These are phyloP conservation scores for Megalurothrips usitatus DNA, from an alignment of 2,888 invertebrate species.

Conservation along the genomic window DNA sequence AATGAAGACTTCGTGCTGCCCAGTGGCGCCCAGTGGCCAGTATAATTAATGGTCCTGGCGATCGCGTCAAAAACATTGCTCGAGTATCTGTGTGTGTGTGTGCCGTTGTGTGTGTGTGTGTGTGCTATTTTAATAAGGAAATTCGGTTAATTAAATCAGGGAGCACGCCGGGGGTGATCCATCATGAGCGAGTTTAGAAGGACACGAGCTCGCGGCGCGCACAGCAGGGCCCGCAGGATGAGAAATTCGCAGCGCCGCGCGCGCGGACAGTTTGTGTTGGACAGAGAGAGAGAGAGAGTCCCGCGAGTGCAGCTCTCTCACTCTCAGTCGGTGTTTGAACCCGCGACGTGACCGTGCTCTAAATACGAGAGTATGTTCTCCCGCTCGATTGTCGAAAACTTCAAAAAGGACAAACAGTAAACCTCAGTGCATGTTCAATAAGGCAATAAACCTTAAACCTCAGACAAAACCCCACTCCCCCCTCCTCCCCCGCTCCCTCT, in stretches of 20 bases:
- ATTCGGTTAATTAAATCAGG: slow-evolving; percentile 25
- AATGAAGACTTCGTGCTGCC: slow-evolving; percentile 6
- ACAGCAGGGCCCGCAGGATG: background rate
- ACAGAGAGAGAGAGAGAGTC: too few species aligned
- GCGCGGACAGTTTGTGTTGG: too few species aligned
- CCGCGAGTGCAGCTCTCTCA: too few species aligned
- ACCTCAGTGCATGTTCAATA: too few species aligned
- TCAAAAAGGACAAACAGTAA: too few species aligned
- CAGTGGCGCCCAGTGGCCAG: slow-evolving; percentile 2
- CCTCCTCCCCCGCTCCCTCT: too few species aligned
- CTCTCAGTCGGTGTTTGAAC: too few species aligned
- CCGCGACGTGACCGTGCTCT: too few species aligned
- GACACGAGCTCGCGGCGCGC: background rate
- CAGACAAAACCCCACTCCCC: too few species aligned
- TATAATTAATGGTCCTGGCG: slow-evolving; percentile 17
- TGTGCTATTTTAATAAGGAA: slow-evolving; percentile 21
- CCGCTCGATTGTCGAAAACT: too few species aligned
- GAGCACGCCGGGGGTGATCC: background rate
- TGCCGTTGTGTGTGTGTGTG: background rate
- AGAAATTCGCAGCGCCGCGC: background rate
- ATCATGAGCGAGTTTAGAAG: background rate
- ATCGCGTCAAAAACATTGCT: slow-evolving; percentile 26
- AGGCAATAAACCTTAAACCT: too few species aligned
- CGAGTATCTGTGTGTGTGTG: background rate
- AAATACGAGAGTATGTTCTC: too few species aligned